Conservation (phyloP, 1,140 invertebrate species). For the Diachasmimorpha longicaudata region DNA sequence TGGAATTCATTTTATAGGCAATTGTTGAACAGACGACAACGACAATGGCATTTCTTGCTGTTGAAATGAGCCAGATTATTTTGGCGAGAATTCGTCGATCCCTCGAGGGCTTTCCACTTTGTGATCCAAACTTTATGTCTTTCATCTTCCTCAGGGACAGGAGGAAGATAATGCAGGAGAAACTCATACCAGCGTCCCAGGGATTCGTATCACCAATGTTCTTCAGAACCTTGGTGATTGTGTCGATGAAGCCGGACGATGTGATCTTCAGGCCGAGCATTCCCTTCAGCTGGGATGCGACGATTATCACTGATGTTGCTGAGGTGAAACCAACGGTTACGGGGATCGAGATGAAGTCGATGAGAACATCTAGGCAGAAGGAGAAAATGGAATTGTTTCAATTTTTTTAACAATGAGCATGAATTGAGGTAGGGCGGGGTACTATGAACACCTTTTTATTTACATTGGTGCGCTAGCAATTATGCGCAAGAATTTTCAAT, state of each 20-base stretch:
- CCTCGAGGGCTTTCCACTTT: slow-evolving; percentile 51
- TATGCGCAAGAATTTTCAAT: too few relatives aligned
- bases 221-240: slow-evolving; percentile 68
- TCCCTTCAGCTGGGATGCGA: slow-evolving; percentile 85
- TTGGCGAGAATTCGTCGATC: slow-evolving; percentile 65
- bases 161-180: slow-evolving; percentile 73
- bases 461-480: too few relatives aligned
- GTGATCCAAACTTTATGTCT: slow-evolving; percentile 60
- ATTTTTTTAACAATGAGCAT: too few relatives aligned
- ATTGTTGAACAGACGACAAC: slow-evolving; percentile 75
- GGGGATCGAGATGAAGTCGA: slow-evolving; percentile 93
- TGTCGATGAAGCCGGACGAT: slow-evolving; percentile 75
- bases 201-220: slow-evolving; percentile 69
- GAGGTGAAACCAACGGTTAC: slow-evolving; percentile 94
- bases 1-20: slow-evolving; percentile 63
- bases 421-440: too few relatives aligned
- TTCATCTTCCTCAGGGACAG: slow-evolving; percentile 76
- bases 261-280: slow-evolving; percentile 79
- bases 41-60: slow-evolving; percentile 80
- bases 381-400: slow-evolving; percentile 27
- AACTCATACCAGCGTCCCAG: slow-evolving; percentile 74
- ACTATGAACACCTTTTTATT: too few relatives aligned
- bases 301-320: slow-evolving; percentile 91
- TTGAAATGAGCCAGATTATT: slow-evolving; percentile 76
- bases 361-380: slow-evolving; percentile 78